Evolutionary conservation across 2,113 vertebrate species (phyloP).

Genomic region (Myrmecophaga tridactyla): DNA sequence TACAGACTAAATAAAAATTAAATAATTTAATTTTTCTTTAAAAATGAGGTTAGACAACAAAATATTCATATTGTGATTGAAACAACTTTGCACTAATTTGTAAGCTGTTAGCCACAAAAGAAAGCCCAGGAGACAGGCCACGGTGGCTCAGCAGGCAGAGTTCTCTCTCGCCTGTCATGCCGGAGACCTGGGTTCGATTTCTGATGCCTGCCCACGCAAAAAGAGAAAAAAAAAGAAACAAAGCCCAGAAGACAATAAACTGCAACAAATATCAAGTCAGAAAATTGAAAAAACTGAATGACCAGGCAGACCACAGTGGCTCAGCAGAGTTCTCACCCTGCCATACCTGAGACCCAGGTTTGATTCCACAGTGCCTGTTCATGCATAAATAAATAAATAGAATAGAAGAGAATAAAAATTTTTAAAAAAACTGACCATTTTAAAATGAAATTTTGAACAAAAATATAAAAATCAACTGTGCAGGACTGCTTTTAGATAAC

Average conservation of each 20-base stretch:
- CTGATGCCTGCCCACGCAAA: too few species aligned
- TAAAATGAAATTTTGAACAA: background rate
- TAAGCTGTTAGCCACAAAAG: background rate
- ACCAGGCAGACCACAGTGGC: too few species aligned
- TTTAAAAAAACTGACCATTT: too few species aligned
- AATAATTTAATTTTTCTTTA: slow-evolving; percentile 7
- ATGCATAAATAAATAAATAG: too few species aligned
- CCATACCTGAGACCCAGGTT: too few species aligned
- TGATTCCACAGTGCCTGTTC: too few species aligned
- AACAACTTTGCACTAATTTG: background rate
- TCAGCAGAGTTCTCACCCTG: too few species aligned
- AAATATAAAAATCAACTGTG: background rate
- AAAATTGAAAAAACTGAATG: background rate
- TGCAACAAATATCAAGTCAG: background rate
- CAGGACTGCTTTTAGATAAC: background rate
- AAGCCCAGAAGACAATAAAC: background rate
- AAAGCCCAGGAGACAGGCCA: background rate
- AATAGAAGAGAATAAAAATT: too few species aligned
- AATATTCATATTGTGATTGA: background rate
- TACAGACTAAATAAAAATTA: background rate
- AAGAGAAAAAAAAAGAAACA: too few species aligned
- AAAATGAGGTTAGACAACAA: background rate
- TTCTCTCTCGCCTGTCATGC: too few species aligned
- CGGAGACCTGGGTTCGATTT: too few species aligned
- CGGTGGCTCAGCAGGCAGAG: too few species aligned